phyloP scores from a whole-genome alignment of 2,113 vertebrate genomes.

The Carollia perspicillata region DNA sequence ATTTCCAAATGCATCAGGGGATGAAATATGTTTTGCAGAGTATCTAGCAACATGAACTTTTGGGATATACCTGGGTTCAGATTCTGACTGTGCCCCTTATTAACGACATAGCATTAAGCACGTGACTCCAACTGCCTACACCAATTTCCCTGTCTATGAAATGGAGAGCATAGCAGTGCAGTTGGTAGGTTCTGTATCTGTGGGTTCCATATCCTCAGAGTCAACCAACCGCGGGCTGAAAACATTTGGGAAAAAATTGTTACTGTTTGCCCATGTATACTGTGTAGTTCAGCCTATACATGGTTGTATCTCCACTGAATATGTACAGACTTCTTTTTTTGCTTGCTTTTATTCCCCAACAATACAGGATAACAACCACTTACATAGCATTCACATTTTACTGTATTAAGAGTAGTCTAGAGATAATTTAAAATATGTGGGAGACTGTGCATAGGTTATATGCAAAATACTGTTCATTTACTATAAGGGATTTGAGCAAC shows the following conservation, averaged over 20 bases:
- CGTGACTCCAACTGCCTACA: constrained; percentile 7
- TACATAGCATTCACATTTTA: not conserved
- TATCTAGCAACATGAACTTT: not conserved
- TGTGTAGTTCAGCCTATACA: no score
- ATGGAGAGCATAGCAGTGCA: not conserved
- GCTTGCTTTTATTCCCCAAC: not conserved
- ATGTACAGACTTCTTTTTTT: not conserved
- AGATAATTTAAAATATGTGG: not conserved
- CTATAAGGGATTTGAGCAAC: not conserved
- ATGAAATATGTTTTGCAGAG: not conserved
- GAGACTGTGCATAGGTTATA: not conserved
- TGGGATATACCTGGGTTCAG: constrained; percentile 1
- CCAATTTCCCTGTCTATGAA: not conserved
- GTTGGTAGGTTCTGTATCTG: no score
- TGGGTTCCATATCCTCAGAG: not conserved
- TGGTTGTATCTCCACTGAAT: not conserved
- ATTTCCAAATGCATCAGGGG: not conserved
- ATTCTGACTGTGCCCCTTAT: not conserved
- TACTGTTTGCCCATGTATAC: not conserved
- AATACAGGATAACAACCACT: not conserved
- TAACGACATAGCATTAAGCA: not conserved
- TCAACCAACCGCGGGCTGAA: not conserved
- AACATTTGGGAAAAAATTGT: not conserved
- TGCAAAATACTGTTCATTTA: not conserved
- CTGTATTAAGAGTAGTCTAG: not conserved